Percentiles rank a stretch among this genome's conserved stretches.
Evolutionary conservation across 2,888 invertebrate species (phyloP).

Genomic region (Oxyscelio sp.): DNA sequence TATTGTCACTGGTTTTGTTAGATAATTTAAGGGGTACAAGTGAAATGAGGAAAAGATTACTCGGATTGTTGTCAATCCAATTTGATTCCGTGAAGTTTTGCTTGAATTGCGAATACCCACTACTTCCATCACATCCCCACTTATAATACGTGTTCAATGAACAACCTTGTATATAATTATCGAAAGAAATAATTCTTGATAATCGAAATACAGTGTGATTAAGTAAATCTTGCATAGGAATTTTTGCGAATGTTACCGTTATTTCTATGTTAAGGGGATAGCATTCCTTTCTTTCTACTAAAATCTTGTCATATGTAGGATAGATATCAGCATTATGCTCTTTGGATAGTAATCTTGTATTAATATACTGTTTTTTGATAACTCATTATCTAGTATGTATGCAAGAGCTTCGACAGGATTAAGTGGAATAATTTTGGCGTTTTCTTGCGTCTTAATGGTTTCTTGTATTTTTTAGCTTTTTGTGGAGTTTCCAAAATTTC

Average conservation of each 20-base stretch:
- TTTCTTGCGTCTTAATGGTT: background rate
- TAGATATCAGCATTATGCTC: conserved; percentile 47
- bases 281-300: conserved; percentile 26
- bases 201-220: conserved; percentile 27
- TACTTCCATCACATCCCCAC: conserved; percentile 47
- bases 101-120: conserved; percentile 11
- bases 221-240: conserved; percentile 32
- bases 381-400: conserved; percentile 25
- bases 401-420: conserved; percentile 20
- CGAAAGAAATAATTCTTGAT: background rate
- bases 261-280: conserved; percentile 37
- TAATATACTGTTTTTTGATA: conserved; percentile 24
- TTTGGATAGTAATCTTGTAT: conserved; percentile 19
- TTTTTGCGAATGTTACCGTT: conserved; percentile 21
- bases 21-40: conserved; percentile 29
- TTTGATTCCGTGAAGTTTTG: conserved; percentile 11
- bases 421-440: background rate
- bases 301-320: conserved; percentile 23
- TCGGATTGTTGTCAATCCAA: background rate
- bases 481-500: conserved; percentile 17
- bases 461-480: background rate
- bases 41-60: conserved; percentile 34
- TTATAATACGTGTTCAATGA: conserved; percentile 32
- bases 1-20: background rate
- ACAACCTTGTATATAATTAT: background rate